phyloP scores from a whole-genome alignment of 2,888 invertebrate species.

The Andrena trimmerana region DNA sequence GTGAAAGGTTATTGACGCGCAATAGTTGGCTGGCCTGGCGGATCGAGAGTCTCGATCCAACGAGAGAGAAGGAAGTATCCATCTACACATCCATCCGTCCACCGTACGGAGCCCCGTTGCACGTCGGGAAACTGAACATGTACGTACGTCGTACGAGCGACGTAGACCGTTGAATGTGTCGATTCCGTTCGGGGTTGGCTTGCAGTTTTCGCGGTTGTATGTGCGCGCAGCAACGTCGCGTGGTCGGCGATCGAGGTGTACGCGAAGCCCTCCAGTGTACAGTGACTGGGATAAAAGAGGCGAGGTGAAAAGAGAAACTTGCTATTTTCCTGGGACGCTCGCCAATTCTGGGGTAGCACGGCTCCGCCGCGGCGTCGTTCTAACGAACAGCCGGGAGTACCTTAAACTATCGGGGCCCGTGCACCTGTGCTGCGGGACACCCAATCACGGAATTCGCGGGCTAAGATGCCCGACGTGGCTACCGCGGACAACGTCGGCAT shows the following conservation, averaged over 20 bases:
- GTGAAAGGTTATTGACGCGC: background rate
- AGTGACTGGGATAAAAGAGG: slow-evolving; percentile 61
- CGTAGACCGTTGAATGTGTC: slow-evolving; percentile 75
- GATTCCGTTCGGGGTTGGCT: slow-evolving; percentile 66
- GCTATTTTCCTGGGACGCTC: slow-evolving; percentile 78
- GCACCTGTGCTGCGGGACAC: slow-evolving; percentile 35
- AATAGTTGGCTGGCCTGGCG: slow-evolving; percentile 67
- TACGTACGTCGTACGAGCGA: slow-evolving; percentile 79
- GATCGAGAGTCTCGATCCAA: slow-evolving; percentile 70
- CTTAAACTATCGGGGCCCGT: slow-evolving; percentile 13
- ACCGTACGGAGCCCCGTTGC: slow-evolving; percentile 79
- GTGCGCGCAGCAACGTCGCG: slow-evolving; percentile 66
- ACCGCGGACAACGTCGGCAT: slow-evolving; percentile 65
- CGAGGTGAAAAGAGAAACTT: slow-evolving; percentile 60
- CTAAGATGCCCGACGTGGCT: slow-evolving; percentile 75
- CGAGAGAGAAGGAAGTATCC: slow-evolving; percentile 76
- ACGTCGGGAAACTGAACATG: slow-evolving; percentile 81
- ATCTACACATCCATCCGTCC: slow-evolving; percentile 72
- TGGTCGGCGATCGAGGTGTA: slow-evolving; percentile 61
- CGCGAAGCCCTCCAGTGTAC: slow-evolving; percentile 52
- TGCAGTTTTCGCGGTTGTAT: slow-evolving; percentile 59
- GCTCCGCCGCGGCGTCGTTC: slow-evolving; percentile 56
- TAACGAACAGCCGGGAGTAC: slow-evolving; percentile 53
- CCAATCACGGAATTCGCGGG: slow-evolving; percentile 65
- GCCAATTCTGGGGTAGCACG: slow-evolving; percentile 70